Percentiles rank a stretch among this genome's conserved stretches.
phyloP scores from a whole-genome alignment of 2,113 vertebrate genomes.

The Oreotragus oreotragus region DNA sequence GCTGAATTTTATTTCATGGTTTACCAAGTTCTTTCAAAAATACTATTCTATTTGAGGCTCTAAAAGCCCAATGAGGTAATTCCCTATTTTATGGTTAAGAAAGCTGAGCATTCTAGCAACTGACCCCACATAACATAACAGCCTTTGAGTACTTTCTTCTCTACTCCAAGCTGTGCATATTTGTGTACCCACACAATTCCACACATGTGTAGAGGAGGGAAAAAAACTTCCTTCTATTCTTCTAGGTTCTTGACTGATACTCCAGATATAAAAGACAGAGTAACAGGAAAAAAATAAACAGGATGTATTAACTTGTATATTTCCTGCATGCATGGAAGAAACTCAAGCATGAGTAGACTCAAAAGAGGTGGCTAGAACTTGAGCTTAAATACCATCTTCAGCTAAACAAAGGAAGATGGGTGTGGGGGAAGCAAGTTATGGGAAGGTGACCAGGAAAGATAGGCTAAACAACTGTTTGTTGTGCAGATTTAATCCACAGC shows the following conservation, averaged over 20 bases:
- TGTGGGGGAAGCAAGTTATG: not conserved
- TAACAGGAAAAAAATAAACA: not conserved
- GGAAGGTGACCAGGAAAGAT: not conserved
- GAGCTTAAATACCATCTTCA: not conserved
- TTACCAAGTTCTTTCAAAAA: constrained; percentile 31
- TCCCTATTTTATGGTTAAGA: not conserved
- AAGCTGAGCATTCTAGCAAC: not conserved
- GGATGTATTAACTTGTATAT: not conserved
- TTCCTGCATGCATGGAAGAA: not conserved
- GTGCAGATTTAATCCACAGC: not conserved
- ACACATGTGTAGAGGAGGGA: not conserved
- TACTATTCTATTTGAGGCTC: not conserved
- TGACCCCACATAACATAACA: not conserved
- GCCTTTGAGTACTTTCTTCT: not conserved
- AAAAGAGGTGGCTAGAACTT: not conserved
- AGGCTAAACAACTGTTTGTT: not conserved
- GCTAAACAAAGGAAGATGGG: not conserved
- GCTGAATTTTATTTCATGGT: constrained; percentile 24
- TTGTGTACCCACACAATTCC: not conserved
- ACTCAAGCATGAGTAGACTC: not conserved
- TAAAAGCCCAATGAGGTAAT: not conserved
- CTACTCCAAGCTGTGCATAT: not conserved
- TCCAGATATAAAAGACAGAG: not conserved
- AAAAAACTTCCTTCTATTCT: not conserved
- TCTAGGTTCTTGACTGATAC: not conserved